Percentiles rank a stretch among this genome's conserved stretches.
These are phyloP conservation scores for Canis aureus DNA, from an alignment of 2,113 vertebrate genomes.

Conservation along the genomic window DNA sequence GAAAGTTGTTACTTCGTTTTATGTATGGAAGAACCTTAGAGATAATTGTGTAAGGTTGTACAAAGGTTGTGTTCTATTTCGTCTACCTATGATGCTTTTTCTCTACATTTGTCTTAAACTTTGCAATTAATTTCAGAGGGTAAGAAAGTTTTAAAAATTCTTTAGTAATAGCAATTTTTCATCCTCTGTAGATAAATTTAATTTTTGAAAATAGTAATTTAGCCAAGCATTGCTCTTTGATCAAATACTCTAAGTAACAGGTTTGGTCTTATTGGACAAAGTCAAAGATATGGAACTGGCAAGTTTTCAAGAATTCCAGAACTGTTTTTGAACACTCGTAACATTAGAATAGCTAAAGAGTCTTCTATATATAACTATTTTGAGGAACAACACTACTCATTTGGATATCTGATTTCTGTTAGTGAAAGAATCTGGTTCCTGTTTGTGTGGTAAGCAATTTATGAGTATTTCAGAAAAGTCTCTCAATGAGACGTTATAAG, in stretches of 20 bases:
- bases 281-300: not conserved
- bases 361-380: not conserved
- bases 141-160: not conserved
- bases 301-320: slow-evolving; percentile 40
- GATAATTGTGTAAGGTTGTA: not conserved
- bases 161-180: not conserved
- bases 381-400: not conserved
- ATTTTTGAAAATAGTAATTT: slow-evolving; percentile 10
- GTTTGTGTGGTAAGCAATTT: slow-evolving; percentile 16
- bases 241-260: not conserved
- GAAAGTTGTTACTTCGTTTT: slow-evolving; percentile 32
- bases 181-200: not conserved
- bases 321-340: not conserved
- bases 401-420: slow-evolving; percentile 41
- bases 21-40: slow-evolving; percentile 11
- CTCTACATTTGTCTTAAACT: slow-evolving; percentile 17
- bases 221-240: not conserved
- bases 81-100: not conserved
- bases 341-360: slow-evolving; percentile 1
- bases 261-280: not conserved
- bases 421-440: not conserved
- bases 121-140: slow-evolving; percentile 28
- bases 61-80: not conserved
- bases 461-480: not conserved
- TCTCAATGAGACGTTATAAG: slow-evolving; percentile 1